A percentile compares a stretch with the other conserved stretches of the same genome.
Evolutionary conservation across 2,113 vertebrate species (phyloP).

Genomic region (Gorsachius goisagi): DNA sequence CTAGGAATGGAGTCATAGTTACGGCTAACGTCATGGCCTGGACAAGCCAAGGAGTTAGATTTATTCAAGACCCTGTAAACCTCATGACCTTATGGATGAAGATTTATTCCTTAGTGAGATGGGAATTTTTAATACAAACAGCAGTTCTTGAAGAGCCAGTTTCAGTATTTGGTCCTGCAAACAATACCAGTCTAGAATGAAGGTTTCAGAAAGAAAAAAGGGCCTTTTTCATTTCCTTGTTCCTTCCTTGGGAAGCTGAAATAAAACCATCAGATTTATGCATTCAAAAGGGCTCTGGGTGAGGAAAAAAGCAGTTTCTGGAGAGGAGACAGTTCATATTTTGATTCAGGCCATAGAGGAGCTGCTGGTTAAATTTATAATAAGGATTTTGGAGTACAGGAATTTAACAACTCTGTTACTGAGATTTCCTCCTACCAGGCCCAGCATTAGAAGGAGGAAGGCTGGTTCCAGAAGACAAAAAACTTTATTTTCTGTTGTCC

Average conservation of each 20-base stretch:
- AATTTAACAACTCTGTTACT: background rate
- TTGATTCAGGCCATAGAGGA: background rate
- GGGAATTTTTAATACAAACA: background rate
- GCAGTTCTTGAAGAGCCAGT: background rate
- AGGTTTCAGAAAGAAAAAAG: background rate
- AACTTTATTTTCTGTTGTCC: background rate
- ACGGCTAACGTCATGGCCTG: background rate
- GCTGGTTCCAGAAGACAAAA: background rate
- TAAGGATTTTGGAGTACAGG: background rate
- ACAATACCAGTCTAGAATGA: background rate
- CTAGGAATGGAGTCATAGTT: background rate
- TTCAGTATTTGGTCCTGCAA: background rate
- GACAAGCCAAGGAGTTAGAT: background rate
- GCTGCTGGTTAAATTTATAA: background rate
- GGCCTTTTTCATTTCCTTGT: background rate
- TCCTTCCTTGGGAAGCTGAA: background rate
- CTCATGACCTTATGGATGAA: background rate
- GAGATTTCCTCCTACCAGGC: background rate
- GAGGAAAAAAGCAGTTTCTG: background rate
- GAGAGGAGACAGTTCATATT: background rate
- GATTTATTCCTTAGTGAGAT: background rate
- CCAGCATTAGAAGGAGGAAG: background rate
- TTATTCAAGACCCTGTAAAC: background rate
- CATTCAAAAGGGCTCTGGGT: background rate
- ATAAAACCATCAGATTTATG: background rate